Conservation (phyloP, 2,888 invertebrate species). For the Eristalinus sepulchralis region DNA sequence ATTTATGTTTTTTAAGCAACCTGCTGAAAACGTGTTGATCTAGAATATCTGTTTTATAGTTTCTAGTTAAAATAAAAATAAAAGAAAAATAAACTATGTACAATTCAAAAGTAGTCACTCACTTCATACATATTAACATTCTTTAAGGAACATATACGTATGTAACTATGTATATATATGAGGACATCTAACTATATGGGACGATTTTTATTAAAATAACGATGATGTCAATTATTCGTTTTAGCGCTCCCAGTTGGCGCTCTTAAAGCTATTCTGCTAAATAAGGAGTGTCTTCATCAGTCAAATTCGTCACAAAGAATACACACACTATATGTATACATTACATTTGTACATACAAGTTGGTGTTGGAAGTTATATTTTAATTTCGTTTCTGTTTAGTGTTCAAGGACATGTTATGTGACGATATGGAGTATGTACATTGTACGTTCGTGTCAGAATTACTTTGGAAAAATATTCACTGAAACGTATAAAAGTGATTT, state of each 20-base stretch:
- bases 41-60: no score
- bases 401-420: constrained; percentile 52
- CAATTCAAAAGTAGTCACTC: no score
- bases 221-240: constrained; percentile 56
- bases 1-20: no score
- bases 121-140: background rate
- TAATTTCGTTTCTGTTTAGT: constrained; percentile 47
- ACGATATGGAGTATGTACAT: constrained; percentile 32
- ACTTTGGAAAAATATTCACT: constrained; percentile 14
- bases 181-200: background rate
- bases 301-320: background rate
- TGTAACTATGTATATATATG: background rate
- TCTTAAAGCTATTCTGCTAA: background rate
- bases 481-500: constrained; percentile 16
- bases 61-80: no score
- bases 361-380: constrained; percentile 36
- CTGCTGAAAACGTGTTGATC: no score
- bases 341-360: background rate
- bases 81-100: no score
- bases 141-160: background rate
- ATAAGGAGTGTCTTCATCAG: constrained; percentile 39
- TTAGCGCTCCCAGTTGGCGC: constrained; percentile 12
- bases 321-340: background rate
- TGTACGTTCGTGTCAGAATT: constrained; percentile 38
- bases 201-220: constrained; percentile 40